A percentile compares a stretch with the other conserved stretches of the same genome.
These are phyloP conservation scores for Pollachius pollachius DNA, from an alignment of 2,113 vertebrate genomes.

Conservation along the genomic window DNA sequence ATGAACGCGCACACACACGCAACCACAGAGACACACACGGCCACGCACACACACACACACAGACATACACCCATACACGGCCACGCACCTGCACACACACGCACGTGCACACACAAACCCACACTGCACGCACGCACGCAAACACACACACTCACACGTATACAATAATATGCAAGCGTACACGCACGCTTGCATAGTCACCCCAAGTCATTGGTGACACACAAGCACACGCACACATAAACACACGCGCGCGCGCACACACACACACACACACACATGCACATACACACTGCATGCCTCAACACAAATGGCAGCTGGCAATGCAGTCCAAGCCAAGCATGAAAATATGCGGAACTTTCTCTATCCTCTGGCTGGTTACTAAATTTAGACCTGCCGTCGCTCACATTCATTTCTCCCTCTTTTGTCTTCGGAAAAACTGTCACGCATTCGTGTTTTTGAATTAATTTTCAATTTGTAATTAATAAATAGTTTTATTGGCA, in stretches of 20 bases:
- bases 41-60: too few relatives aligned
- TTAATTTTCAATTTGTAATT: too few relatives aligned
- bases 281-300: slow-evolving; percentile 45
- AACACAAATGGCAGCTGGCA: slow-evolving; percentile 63
- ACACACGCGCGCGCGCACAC: slow-evolving; percentile 11
- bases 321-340: slow-evolving; percentile 62
- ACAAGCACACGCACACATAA: neutral
- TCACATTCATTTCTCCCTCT: neutral
- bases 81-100: slow-evolving; percentile 7
- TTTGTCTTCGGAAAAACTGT: slow-evolving; percentile 23
- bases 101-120: slow-evolving; percentile 19
- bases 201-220: slow-evolving; percentile 30
- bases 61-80: slow-evolving; percentile 2
- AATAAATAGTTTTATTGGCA: too few relatives aligned
- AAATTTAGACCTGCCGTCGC: slow-evolving; percentile 51
- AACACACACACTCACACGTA: slow-evolving; percentile 12
- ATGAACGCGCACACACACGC: slow-evolving; percentile 21
- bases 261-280: slow-evolving; percentile 40
- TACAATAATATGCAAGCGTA: slow-evolving; percentile 22
- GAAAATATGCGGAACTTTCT: slow-evolving; percentile 63
- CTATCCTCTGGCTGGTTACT: slow-evolving; percentile 59
- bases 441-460: neutral
- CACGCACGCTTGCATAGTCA: slow-evolving; percentile 9
- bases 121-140: neutral
- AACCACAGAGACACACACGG: slow-evolving; percentile 24